Base-by-base conservation (phyloP, 2,797 vertebrate species). In the Silurus aristotelis region DNA sequence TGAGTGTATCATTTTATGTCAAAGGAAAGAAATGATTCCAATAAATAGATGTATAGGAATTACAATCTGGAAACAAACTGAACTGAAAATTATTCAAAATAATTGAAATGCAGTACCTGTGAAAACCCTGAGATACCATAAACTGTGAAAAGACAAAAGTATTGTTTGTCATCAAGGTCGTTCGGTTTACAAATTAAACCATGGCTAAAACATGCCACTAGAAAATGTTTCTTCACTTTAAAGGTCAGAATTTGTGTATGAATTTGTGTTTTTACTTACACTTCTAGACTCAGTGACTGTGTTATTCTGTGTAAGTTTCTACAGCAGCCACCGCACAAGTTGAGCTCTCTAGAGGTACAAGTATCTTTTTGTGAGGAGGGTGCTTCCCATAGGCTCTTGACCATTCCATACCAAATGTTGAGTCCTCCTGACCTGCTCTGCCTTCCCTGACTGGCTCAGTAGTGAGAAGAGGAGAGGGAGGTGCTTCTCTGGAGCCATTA, bases 281-380 rank as follows among this genome's bases (percentile, higher is more conserved):
- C 46, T 55, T 25, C 48, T 73, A 25, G 13, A 52, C 46, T 46
- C 38, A 43, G 19, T n/a, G 38, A 71, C 19, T 48, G 0, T 48
- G 12, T 52, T 73, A 73, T 10, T 73, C 71, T 17, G 46, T 25
- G 22, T 73, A 52, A 5, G 20, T 73, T 58, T 64, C 82, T 84
- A 89, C 63, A 87, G 63, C 77, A 80, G 80, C 43, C 85, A 25
- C 82, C 72, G 89, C 90, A 89, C 87, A 90, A 6, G 93, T 94
- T 25, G 92, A 94, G 86, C 93, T 94, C 83, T 95, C 94, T 46
- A 93, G 94, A 88, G 89, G 89, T 87, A 91, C 88, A 3, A 91
- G 79, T 48, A 82, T 83, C 75, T 87, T 89, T 20, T 89, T 91
- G 19, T 78, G 82, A 63, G 71, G 56, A 70, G 73, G 13, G 43